A percentile compares a stretch with the other conserved stretches of the same genome.
Conservation (phyloP, 2,888 invertebrate species). For the Iselma pallidipennis region DNA sequence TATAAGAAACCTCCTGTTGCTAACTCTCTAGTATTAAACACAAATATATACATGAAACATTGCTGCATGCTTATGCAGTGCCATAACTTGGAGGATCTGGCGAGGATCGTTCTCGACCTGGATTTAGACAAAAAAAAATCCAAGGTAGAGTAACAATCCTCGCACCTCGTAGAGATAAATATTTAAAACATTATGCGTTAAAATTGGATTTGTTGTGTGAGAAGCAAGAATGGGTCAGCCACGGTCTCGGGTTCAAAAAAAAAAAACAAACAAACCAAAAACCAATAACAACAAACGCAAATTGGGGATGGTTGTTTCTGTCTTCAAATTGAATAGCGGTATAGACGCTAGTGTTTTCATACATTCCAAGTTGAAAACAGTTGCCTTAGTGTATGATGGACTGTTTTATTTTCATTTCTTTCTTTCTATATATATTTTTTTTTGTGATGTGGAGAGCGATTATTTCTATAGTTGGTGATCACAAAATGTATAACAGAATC, state of each 20-base stretch:
- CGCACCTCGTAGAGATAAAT: constrained; percentile 1
- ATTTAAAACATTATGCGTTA: background rate
- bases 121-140: background rate
- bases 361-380: constrained; percentile 57
- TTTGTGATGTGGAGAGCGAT: background rate
- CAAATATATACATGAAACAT: constrained; percentile 33
- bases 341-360: constrained; percentile 53
- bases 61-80: constrained; percentile 43
- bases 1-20: too few species aligned
- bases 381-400: constrained; percentile 55
- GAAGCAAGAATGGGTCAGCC: background rate
- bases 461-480: constrained; percentile 16
- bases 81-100: constrained; percentile 8
- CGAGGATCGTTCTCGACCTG: background rate
- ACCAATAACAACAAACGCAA: too few species aligned
- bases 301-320: background rate
- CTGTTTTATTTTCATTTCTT: constrained; percentile 15
- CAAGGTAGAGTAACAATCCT: background rate
- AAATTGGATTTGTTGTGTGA: background rate
- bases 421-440: background rate
- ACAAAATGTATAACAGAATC: constrained; percentile 24
- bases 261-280: too few species aligned
- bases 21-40: constrained; percentile 48
- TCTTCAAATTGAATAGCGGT: constrained; percentile 17
- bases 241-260: constrained; percentile 11